phyloP scores from a whole-genome alignment of 2,113 vertebrate species.

The Craseonycteris thonglongyai region DNA sequence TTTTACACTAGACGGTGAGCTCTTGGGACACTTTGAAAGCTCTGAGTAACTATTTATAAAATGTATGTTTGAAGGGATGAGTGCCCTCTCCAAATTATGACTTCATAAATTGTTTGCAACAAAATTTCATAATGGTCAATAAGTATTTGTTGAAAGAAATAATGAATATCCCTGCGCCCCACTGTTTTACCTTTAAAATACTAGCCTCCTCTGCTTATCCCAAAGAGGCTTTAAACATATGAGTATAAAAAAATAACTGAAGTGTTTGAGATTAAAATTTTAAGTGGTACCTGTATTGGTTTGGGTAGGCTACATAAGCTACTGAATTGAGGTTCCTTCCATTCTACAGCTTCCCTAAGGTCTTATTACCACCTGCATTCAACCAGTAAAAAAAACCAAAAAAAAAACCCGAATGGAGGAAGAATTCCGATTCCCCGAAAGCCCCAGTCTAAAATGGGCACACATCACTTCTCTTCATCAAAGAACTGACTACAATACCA shows the following conservation, averaged over 20 bases:
- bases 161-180: background rate
- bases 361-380: background rate
- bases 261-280: constrained; percentile 11
- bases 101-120: background rate
- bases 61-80: background rate
- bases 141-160: background rate
- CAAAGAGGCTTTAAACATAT: background rate
- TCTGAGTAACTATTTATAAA: background rate
- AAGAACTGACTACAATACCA: background rate
- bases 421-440: background rate
- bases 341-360: background rate
- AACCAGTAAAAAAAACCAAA: background rate
- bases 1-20: background rate
- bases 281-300: background rate
- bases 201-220: background rate
- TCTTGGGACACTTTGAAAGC: background rate
- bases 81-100: background rate
- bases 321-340: background rate
- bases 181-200: background rate
- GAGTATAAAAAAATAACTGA: background rate
- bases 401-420: background rate
- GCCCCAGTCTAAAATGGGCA: background rate
- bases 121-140: background rate
- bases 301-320: background rate
- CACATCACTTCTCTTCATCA: background rate